A percentile compares a stretch with the other conserved stretches of the same genome.
These are phyloP conservation scores for Labeo catla DNA, from an alignment of 2,113 vertebrate genomes.

Conservation along the genomic window DNA sequence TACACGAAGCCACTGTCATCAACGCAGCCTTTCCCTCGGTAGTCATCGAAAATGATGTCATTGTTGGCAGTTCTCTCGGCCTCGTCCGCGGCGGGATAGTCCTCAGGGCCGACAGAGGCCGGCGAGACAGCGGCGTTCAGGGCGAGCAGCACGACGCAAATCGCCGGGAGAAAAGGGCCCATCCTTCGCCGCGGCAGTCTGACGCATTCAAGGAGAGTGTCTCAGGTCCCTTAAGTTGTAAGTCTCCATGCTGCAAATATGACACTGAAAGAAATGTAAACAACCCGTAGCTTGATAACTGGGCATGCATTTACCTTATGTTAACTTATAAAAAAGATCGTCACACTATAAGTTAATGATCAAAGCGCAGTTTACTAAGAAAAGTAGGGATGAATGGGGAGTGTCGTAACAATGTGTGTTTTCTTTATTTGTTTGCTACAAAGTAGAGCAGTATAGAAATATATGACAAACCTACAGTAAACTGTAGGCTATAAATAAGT, in stretches of 20 bases:
- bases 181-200: conserved; percentile 85
- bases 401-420: neutral
- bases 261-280: conserved; percentile 23
- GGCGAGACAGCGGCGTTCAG: conserved; percentile 81
- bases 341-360: neutral
- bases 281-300: neutral
- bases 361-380: neutral
- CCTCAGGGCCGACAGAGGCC: conserved; percentile 89
- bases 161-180: conserved; percentile 87
- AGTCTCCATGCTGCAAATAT: conserved; percentile 55
- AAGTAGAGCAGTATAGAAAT: neutral
- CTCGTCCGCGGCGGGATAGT: conserved; percentile 88
- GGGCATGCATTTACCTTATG: neutral
- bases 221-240: conserved; percentile 65
- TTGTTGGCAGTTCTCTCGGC: conserved; percentile 88
- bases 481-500: neutral
- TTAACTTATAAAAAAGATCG: neutral
- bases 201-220: conserved; percentile 68
- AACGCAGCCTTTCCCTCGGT: conserved; percentile 97
- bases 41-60: conserved; percentile 97
- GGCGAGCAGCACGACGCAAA: conserved; percentile 86
- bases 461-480: neutral
- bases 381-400: neutral
- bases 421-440: neutral
- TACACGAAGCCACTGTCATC: conserved; percentile 99